Evolutionary conservation across 1,140 invertebrate genomes (phyloP).

Genomic region (Dendrolimus punctatus): DNA sequence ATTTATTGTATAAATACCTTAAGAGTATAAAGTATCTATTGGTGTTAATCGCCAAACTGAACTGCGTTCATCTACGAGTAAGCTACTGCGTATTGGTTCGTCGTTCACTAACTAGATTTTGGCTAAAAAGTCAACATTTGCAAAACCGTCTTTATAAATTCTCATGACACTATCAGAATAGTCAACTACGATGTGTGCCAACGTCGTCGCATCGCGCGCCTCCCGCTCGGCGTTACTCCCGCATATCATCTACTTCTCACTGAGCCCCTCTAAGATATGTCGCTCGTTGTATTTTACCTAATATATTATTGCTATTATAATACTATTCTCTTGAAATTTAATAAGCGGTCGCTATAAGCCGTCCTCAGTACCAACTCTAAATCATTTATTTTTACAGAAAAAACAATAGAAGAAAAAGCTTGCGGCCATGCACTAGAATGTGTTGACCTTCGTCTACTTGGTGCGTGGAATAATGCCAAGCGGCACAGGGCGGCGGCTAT

Average conservation of each 20-base stretch:
- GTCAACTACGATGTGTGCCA: conserved; percentile 61
- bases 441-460: background rate
- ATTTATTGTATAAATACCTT: conserved; percentile 65
- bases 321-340: conserved; percentile 29
- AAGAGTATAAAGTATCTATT: conserved; percentile 67
- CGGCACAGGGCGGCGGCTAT: conserved; percentile 19
- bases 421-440: conserved; percentile 27
- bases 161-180: conserved; percentile 70
- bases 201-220: conserved; percentile 21
- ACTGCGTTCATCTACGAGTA: conserved; percentile 66
- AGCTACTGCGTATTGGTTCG: conserved; percentile 71
- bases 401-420: conserved; percentile 33
- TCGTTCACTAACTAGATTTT: conserved; percentile 70
- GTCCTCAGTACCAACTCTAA: conserved; percentile 17
- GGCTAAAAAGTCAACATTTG: conserved; percentile 71
- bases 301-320: conserved; percentile 26
- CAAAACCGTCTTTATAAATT: conserved; percentile 68
- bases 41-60: conserved; percentile 68
- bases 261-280: conserved; percentile 50
- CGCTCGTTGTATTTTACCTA: conserved; percentile 24
- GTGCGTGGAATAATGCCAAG: no score
- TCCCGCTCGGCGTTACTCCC: conserved; percentile 29
- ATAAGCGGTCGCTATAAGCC: conserved; percentile 41
- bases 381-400: conserved; percentile 36
- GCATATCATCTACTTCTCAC: conserved; percentile 26